Percentiles rank a stretch among this genome's conserved stretches.
phyloP scores from a whole-genome alignment of 2,888 invertebrate species.

The Lasioglossum pauxillum region DNA sequence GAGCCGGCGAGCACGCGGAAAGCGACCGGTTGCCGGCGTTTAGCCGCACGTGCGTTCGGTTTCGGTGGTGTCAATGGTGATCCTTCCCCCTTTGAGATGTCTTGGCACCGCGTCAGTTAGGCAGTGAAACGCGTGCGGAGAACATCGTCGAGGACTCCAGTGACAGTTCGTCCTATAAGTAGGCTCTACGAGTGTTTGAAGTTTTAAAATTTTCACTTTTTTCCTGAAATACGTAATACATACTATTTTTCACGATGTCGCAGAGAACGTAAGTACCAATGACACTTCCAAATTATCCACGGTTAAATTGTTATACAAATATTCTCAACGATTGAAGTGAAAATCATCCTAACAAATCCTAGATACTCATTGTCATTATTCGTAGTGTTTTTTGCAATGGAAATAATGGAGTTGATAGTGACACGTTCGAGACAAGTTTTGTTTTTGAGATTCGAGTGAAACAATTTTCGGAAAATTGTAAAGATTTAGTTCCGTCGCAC shows the following conservation, averaged over 20 bases:
- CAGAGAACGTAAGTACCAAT: background rate
- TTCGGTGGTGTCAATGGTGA: slow-evolving; percentile 44
- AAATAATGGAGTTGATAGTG: background rate
- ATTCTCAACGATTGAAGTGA: background rate
- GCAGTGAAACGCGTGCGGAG: slow-evolving; percentile 27
- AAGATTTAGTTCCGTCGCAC: too few relatives aligned
- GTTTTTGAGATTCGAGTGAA: background rate
- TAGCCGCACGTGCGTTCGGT: slow-evolving; percentile 42
- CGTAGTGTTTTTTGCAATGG: background rate
- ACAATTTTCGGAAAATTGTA: background rate
- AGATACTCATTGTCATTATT: background rate
- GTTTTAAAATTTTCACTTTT: background rate
- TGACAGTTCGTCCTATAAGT: background rate
- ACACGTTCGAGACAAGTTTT: background rate
- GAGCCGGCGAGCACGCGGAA: background rate
- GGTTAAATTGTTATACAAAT: background rate
- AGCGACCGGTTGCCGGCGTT: slow-evolving; percentile 5
- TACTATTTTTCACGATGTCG: background rate
- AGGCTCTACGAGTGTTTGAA: fast-evolving
- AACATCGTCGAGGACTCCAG: slow-evolving; percentile 28
- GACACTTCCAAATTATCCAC: background rate
- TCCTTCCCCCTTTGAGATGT: slow-evolving; percentile 44
- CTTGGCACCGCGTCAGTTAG: slow-evolving; percentile 43
- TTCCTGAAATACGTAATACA: background rate
- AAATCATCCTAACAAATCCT: background rate